A percentile compares a stretch with the other conserved stretches of the same genome.
Conservation (phyloP, 2,888 invertebrate genomes). For the Dione vanillae region DNA sequence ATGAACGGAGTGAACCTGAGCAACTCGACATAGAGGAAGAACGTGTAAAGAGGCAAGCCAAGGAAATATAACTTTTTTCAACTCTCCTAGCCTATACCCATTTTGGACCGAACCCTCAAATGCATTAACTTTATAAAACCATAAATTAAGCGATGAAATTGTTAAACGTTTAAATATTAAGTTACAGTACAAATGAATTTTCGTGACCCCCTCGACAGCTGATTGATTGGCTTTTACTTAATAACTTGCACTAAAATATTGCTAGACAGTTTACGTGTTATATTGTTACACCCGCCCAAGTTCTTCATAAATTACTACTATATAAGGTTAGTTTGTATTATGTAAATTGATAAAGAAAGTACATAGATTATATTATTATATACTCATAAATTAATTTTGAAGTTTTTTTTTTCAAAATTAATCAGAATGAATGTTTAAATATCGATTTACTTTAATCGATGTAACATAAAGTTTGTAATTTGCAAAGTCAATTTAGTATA, state of each 20-base stretch:
- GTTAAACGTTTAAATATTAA: neutral
- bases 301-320: neutral
- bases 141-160: neutral
- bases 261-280: neutral
- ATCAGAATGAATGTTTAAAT: too few relatives aligned
- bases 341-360: too few relatives aligned
- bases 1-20: constrained; percentile 65
- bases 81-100: neutral
- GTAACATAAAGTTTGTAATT: neutral
- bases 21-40: constrained; percentile 60
- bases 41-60: constrained; percentile 60
- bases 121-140: neutral
- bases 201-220: neutral
- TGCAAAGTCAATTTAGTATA: constrained; percentile 18
- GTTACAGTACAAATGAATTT: neutral
- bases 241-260: neutral
- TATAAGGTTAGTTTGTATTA: neutral
- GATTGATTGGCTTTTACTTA: neutral
- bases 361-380: too few relatives aligned
- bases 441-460: too few relatives aligned
- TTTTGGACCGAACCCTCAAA: constrained; percentile 9
- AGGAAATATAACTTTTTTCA: constrained; percentile 50
- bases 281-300: constrained; percentile 2
- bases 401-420: too few relatives aligned
- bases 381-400: too few relatives aligned